phyloP scores from a whole-genome alignment of 2,113 vertebrate species.

The Nothobranchius kuhntae region DNA sequence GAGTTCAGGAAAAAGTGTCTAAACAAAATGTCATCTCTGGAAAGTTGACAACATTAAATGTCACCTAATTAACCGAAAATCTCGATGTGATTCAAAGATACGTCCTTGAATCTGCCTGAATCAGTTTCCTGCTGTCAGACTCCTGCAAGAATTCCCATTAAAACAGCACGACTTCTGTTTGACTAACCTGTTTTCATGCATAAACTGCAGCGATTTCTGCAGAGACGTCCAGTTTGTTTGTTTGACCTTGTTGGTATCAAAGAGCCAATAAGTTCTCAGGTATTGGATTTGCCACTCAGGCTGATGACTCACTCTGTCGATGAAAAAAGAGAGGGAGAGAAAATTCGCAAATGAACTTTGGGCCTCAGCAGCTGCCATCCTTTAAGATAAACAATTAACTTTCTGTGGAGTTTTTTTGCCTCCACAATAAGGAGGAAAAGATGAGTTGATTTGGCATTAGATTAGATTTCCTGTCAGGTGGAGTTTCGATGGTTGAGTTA shows the following conservation, averaged over 20 bases:
- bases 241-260: conserved; percentile 39
- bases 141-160: no score
- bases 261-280: conserved; percentile 21
- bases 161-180: no score
- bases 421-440: conserved; percentile 2
- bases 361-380: conserved; percentile 23
- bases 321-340: conserved; percentile 33
- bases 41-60: no score
- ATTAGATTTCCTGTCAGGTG: conserved; percentile 17
- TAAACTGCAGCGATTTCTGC: background rate
- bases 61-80: no score
- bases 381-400: conserved; percentile 10
- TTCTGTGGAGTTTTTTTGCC: conserved; percentile 21
- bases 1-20: no score
- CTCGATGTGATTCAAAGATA: no score
- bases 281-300: conserved; percentile 39
- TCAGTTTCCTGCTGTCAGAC: no score
- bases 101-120: no score
- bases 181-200: background rate
- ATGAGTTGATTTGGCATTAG: conserved; percentile 37
- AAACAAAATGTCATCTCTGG: no score
- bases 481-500: no score
- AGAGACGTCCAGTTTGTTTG: conserved; percentile 16
- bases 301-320: conserved; percentile 43
- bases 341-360: conserved; percentile 33